Percentiles rank a stretch among this genome's conserved stretches.
These are phyloP conservation scores for Athene cunicularia DNA, from an alignment of 2,113 vertebrate species.

Conservation along the genomic window DNA sequence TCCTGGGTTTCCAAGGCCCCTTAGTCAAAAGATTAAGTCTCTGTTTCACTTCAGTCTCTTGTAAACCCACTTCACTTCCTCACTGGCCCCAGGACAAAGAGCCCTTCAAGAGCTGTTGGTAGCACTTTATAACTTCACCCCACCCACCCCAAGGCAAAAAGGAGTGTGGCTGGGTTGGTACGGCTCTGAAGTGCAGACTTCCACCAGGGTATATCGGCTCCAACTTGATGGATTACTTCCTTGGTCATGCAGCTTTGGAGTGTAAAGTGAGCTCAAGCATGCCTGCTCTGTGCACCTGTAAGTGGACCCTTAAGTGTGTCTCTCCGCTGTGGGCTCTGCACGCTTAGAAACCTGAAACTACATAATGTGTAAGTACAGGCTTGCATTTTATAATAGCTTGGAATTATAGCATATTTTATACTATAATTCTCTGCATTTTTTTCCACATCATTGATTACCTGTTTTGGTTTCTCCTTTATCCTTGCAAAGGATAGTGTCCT, in stretches of 20 bases:
- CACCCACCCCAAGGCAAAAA: accelerated
- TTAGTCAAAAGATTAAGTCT: neutral
- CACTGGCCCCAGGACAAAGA: neutral
- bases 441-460: neutral
- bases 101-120: neutral
- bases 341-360: neutral
- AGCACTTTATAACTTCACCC: neutral
- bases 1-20: neutral
- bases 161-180: neutral
- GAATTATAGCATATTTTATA: neutral
- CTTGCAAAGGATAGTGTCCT: neutral
- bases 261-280: neutral
- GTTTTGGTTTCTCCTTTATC: neutral
- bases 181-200: neutral
- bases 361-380: neutral
- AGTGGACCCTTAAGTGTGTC: accelerated
- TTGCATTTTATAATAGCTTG: neutral
- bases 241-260: neutral
- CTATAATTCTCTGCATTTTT: neutral
- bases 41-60: neutral
- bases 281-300: neutral
- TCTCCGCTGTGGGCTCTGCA: neutral
- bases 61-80: neutral
- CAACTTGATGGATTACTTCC: accelerated
- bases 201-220: neutral